Evolutionary conservation across 2,888 invertebrate genomes (phyloP).

Genomic region (Scotopteryx bipunctaria): DNA sequence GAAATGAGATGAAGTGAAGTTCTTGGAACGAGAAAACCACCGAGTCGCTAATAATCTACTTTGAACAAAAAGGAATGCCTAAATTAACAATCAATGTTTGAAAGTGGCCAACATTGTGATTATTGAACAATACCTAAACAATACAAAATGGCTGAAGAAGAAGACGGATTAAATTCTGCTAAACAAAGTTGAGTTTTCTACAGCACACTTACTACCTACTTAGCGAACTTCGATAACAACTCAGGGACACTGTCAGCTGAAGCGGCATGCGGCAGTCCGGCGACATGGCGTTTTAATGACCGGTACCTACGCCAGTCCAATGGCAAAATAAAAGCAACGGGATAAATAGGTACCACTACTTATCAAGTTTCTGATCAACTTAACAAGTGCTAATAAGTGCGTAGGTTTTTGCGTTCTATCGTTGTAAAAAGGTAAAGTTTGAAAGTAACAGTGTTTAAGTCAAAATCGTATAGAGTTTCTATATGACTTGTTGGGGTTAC

Average conservation of each 20-base stretch:
- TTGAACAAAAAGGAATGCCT: conserved; percentile 9
- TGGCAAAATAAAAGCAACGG: background rate
- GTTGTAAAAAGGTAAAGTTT: too few species aligned
- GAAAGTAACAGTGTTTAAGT: too few species aligned
- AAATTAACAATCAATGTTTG: conserved; percentile 18
- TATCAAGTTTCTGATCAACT: too few species aligned
- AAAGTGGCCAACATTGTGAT: conserved; percentile 14
- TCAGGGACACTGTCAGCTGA: background rate
- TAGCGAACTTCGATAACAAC: conserved; percentile 1
- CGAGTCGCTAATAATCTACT: conserved; percentile 16
- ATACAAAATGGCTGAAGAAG: conserved; percentile 11
- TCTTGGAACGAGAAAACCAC: conserved; percentile 16
- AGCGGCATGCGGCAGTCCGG: background rate
- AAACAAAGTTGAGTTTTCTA: conserved; percentile 10
- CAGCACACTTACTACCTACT: conserved; percentile 19
- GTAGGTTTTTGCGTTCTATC: too few species aligned
- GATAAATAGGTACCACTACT: too few species aligned
- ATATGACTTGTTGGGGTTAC: too few species aligned
- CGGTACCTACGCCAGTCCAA: background rate
- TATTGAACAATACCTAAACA: conserved; percentile 6
- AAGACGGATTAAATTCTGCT: conserved; percentile 1
- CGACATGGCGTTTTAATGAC: background rate
- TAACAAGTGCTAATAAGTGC: too few species aligned
- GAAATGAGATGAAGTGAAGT: conserved; percentile 15
- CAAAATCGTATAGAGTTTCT: too few species aligned